Evolutionary conservation across 2,888 invertebrate genomes (phyloP).

Genomic region (Atrina japonica): DNA sequence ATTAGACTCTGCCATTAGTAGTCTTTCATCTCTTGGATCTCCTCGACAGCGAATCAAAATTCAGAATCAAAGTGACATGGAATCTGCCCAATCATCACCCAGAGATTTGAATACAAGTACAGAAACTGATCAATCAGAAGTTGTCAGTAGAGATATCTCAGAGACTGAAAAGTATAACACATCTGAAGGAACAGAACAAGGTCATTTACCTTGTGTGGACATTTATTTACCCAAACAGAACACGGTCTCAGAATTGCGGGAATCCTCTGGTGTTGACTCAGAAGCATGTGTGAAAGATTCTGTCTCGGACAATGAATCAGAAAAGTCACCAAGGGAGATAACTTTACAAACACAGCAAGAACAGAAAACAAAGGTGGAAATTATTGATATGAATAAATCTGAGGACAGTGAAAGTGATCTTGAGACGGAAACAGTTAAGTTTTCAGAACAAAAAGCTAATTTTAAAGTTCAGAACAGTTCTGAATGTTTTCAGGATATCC

Average conservation of each 20-base stretch:
- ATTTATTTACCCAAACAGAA: constrained; percentile 30
- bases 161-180: neutral
- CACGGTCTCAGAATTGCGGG: constrained; percentile 33
- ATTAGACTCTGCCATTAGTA: constrained; percentile 14
- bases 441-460: constrained; percentile 56
- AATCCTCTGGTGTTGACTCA: constrained; percentile 34
- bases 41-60: constrained; percentile 14
- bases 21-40: constrained; percentile 22
- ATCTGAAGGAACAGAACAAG: neutral
- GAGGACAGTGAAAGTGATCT: constrained; percentile 40
- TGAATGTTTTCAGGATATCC: constrained; percentile 28
- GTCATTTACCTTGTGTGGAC: neutral
- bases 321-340: constrained; percentile 51
- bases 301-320: constrained; percentile 27
- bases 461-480: constrained; percentile 40
- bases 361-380: constrained; percentile 26
- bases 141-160: neutral
- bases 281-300: constrained; percentile 23
- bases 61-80: constrained; percentile 8
- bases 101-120: constrained; percentile 10
- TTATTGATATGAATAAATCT: constrained; percentile 48
- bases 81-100: constrained; percentile 3
- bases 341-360: constrained; percentile 12
- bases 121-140: neutral
- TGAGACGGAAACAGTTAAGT: constrained; percentile 62